These are phyloP conservation scores for Gymnoscopelus braueri DNA, from an alignment of 2,797 vertebrate genomes.

Conservation along the genomic window DNA sequence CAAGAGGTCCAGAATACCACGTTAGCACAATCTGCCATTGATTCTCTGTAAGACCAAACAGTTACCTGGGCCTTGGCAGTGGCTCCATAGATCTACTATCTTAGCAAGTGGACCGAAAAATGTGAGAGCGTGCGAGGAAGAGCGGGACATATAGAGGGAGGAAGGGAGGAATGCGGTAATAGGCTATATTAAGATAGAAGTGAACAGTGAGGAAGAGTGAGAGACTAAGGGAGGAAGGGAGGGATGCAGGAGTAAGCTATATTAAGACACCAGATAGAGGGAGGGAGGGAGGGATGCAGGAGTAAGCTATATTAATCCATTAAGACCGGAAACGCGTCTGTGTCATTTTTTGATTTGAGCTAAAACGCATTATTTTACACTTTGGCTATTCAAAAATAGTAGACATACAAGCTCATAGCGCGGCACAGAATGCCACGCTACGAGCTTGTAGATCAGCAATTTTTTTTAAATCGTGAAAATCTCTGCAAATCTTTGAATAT, in stretches of 20 bases:
- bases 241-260: too few relatives aligned
- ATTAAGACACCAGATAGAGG: background rate
- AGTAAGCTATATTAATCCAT: too few relatives aligned
- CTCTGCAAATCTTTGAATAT: too few relatives aligned
- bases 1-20: background rate
- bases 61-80: conserved; percentile 3
- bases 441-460: too few relatives aligned
- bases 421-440: too few relatives aligned
- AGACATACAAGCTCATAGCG: too few relatives aligned
- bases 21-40: conserved; percentile 16
- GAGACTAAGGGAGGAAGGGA: background rate
- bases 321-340: too few relatives aligned
- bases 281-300: background rate
- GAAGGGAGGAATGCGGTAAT: background rate
- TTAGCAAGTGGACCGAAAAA: conserved; percentile 6
- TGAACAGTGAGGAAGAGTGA: conserved; percentile 4
- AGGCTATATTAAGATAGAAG: too few relatives aligned
- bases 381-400: too few relatives aligned
- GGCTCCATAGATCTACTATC: conserved; percentile 1
- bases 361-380: too few relatives aligned
- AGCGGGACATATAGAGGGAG: conserved; percentile 8
- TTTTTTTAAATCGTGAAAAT: too few relatives aligned
- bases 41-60: conserved; percentile 12
- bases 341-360: too few relatives aligned
- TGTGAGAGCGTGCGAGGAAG: background rate